Evolutionary conservation across 2,797 vertebrate species (phyloP).

Genomic region (Sebastes oblongus): DNA sequence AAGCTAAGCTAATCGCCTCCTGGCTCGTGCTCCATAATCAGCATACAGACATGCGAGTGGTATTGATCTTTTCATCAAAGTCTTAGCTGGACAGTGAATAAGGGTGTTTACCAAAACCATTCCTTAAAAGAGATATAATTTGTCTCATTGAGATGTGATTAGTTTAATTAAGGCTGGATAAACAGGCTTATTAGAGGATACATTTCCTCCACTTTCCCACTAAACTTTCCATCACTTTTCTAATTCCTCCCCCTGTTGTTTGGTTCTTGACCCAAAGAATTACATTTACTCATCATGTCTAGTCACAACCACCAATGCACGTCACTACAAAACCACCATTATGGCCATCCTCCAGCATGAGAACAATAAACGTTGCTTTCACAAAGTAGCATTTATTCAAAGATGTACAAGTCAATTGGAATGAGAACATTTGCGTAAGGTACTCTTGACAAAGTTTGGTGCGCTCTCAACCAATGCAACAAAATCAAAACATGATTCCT

Average conservation of each 20-base stretch:
- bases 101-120: neutral
- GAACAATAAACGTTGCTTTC: neutral
- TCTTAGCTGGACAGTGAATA: neutral
- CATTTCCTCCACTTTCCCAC: neutral
- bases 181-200: neutral
- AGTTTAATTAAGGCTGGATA: neutral
- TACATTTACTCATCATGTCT: neutral
- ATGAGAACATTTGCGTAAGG: neutral
- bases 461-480: neutral
- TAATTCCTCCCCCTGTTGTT: neutral
- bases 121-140: neutral
- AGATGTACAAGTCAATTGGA: neutral
- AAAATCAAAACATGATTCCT: conserved; percentile 19
- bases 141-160: neutral
- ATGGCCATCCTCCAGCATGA: neutral
- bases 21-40: neutral
- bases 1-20: neutral
- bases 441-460: neutral
- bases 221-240: neutral
- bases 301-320: neutral
- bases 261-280: neutral
- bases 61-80: neutral
- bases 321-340: neutral
- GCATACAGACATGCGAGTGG: no score
- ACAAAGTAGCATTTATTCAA: neutral